These are phyloP conservation scores for Zosterops japonicus DNA, from an alignment of 2,113 vertebrate genomes.

Conservation along the genomic window DNA sequence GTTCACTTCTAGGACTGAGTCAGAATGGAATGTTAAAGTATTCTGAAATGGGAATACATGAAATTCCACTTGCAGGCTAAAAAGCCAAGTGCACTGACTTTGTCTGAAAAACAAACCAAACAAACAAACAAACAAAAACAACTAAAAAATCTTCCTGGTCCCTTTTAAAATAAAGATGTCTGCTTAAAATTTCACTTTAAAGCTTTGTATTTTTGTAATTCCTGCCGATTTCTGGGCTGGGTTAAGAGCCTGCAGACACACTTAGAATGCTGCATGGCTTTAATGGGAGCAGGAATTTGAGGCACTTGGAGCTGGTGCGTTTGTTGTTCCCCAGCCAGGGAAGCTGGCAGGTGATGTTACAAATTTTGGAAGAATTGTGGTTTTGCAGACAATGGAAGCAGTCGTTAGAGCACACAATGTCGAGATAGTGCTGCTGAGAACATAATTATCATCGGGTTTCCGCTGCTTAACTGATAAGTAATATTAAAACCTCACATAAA, in stretches of 20 bases:
- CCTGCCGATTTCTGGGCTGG: background rate
- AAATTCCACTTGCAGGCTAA: background rate
- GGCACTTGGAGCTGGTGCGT: rapidly evolving
- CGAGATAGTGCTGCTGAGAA: background rate
- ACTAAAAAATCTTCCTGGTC: rapidly evolving
- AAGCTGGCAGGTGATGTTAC: conserved; percentile 45
- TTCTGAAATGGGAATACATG: background rate
- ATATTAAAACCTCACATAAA: conserved; percentile 21
- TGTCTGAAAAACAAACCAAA: background rate
- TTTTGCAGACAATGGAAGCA: conserved; percentile 27
- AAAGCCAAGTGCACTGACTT: background rate
- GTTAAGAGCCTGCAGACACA: background rate
- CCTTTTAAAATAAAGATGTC: background rate
- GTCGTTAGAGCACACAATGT: background rate
- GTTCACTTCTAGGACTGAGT: background rate
- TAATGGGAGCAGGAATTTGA: background rate
- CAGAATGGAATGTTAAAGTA: background rate
- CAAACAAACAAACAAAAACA: background rate
- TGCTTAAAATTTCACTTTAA: background rate
- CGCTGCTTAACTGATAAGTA: background rate
- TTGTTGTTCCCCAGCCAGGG: background rate
- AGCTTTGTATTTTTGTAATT: rapidly evolving
- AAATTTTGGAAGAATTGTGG: conserved; percentile 23
- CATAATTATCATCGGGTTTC: background rate
- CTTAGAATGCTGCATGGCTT: background rate